Base-by-base conservation (phyloP, 1,140 invertebrate species). In the Zaprionus nigranus region DNA sequence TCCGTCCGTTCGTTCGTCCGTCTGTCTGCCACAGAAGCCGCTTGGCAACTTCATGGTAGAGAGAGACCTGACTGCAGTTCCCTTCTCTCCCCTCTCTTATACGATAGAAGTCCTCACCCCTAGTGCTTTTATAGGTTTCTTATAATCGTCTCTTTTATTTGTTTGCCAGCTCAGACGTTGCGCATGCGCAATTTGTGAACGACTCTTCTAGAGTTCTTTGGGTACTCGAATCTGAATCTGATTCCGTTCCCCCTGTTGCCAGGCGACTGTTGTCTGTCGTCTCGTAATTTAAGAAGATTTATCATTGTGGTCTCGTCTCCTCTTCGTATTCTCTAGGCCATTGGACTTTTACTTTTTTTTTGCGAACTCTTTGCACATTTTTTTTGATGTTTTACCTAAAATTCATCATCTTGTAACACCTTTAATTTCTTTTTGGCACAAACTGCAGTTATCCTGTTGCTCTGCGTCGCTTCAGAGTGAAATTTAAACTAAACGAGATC, bases 301-400 rank as follows among this genome's bases (percentile, higher is more conserved):
- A 49, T 75, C 61, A 36, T 30, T 46, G 46, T 59, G 53, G 11
- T n/a, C 15, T 28, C 46, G 54, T 53, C 56, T 75, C 51, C 28
- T 24, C 4, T 28, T 38, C 53, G 36, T 17, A 60, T 46, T 70
- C 70, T 83, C 70, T 87, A 87, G 83, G 83, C 75, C 81, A 88
- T 88, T 87, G 73, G 54, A 81, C 85, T 84, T 87, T 84, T 88
- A 81, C 84, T 87, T 81, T 87, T 88, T 65, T 73, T 43, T 59
- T 59, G n/a, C 2, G 0, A 34, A 34, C 30, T 22, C 15, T 53
- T 53, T 56, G 26, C 13, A 43, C 13, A 15, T 38, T 26, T 36
- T 22, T 49, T 46, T 22, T 9, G 0, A 1, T 1, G 5, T 2
- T 58, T 75, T 71, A 75, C 73, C 73, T 54, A 70, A 64, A 71